phyloP scores from a whole-genome alignment of 37 sponge, comb jelly and placozoan genomes.

The Beroe ovata region DNA sequence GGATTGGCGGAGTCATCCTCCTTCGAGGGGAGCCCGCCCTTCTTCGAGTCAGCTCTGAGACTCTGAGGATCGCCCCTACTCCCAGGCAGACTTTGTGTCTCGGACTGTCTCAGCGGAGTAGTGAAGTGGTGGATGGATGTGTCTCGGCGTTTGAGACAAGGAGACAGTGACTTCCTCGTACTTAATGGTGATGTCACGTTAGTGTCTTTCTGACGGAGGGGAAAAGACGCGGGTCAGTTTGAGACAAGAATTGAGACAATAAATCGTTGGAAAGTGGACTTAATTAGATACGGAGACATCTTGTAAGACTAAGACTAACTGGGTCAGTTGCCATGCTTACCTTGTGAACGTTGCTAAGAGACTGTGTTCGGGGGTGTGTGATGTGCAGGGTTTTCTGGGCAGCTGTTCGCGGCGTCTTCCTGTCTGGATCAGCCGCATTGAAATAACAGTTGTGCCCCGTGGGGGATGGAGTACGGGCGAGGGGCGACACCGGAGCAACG shows the following conservation, averaged over 20 bases:
- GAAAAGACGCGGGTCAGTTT: too few species aligned
- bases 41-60: not conserved
- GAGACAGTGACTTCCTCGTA: constrained; percentile 23
- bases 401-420: constrained; percentile 25
- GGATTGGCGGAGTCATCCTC: not conserved
- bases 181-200: not conserved
- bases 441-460: constrained; percentile 65
- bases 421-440: constrained; percentile 7
- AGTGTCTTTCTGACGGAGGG: constrained; percentile 8
- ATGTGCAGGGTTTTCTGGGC: constrained; percentile 64
- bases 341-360: constrained; percentile 11
- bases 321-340: constrained; percentile 1
- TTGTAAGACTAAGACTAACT: too few species aligned
- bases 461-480: constrained; percentile 59
- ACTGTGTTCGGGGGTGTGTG: constrained; percentile 65
- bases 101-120: not conserved
- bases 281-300: too few species aligned
- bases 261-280: too few species aligned
- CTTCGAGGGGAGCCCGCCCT: not conserved
- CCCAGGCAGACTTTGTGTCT: not conserved
- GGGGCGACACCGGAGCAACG: constrained; percentile 57
- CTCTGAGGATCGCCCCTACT: not conserved
- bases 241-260: too few species aligned
- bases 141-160: constrained; percentile 13
- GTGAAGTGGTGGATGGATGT: not conserved